A percentile compares a stretch with the other conserved stretches of the same genome.
phyloP scores from a whole-genome alignment of 35 echinoderm and acorn worm species.

The Nesometra sesokonis region DNA sequence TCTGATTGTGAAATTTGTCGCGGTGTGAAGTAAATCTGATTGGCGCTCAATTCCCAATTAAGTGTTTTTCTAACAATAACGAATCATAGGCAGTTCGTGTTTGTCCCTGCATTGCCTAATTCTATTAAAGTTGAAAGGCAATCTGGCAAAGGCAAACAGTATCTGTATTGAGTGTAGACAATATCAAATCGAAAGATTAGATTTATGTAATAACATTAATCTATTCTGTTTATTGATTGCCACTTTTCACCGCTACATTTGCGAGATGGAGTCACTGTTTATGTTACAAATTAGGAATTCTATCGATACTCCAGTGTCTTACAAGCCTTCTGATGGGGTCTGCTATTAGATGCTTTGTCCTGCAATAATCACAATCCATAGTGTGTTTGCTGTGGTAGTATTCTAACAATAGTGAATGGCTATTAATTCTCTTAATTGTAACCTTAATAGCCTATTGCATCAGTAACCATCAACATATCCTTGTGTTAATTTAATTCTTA shows the following conservation, averaged over 20 bases:
- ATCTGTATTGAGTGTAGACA: neutral
- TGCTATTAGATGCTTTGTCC: neutral
- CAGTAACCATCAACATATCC: neutral
- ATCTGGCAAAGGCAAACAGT: neutral
- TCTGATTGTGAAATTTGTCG: neutral
- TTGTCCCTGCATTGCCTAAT: neutral
- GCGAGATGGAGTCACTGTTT: neutral
- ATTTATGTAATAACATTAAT: constrained; percentile 1
- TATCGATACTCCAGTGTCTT: neutral
- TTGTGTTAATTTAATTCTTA: neutral
- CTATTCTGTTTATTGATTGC: neutral
- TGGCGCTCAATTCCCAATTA: neutral
- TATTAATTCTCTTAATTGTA: too few species aligned
- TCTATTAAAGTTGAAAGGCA: neutral
- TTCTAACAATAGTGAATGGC: too few species aligned
- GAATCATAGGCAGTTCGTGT: neutral
- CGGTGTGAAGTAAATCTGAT: neutral
- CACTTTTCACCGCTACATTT: neutral
- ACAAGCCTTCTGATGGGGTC: too few species aligned
- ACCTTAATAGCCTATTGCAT: too few species aligned
- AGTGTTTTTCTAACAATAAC: neutral
- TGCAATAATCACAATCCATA: neutral
- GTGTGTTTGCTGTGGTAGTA: neutral
- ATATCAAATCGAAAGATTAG: neutral
- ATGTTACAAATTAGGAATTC: neutral